These are phyloP conservation scores for Caenorhabditis briggsae DNA, from an alignment of 1,140 invertebrate species.

Conservation along the genomic window DNA sequence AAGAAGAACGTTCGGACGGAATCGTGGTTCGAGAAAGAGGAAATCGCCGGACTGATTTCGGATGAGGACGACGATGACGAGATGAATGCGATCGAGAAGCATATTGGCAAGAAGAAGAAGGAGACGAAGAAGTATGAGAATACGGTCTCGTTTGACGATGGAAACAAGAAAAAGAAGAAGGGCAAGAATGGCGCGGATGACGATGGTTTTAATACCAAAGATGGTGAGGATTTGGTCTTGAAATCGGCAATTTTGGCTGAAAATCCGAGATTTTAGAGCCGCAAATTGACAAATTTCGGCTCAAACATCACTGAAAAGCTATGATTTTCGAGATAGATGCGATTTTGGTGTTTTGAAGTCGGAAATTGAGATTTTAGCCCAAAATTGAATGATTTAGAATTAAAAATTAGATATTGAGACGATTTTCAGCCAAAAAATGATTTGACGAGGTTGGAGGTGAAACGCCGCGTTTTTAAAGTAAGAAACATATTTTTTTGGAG, in stretches of 20 bases:
- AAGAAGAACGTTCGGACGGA: slow-evolving; percentile 65
- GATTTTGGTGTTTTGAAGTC: too few species aligned
- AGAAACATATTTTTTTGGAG: too few species aligned
- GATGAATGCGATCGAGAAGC: slow-evolving; percentile 69
- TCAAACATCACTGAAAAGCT: not conserved
- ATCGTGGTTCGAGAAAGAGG: slow-evolving; percentile 68
- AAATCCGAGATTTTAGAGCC: not conserved
- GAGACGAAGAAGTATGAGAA: slow-evolving; percentile 69
- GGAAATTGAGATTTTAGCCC: too few species aligned
- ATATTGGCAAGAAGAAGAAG: slow-evolving; percentile 71
- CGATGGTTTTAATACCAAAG: slow-evolving; percentile 54
- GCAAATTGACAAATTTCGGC: not conserved
- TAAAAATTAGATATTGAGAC: too few species aligned
- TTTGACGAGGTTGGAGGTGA: too few species aligned
- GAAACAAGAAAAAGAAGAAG: slow-evolving; percentile 55
- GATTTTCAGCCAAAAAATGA: too few species aligned
- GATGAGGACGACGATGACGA: slow-evolving; percentile 72
- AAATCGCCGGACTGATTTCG: slow-evolving; percentile 66
- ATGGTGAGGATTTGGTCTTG: slow-evolving; percentile 5
- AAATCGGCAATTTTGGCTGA: slow-evolving; percentile 7
- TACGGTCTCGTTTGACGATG: slow-evolving; percentile 62
- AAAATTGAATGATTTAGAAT: too few species aligned
- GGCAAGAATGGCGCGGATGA: not conserved
- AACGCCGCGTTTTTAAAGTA: too few species aligned
- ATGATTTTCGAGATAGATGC: too few species aligned